Evolutionary conservation across 2,797 vertebrate genomes (phyloP).

Genomic region (Perodicticus potto): DNA sequence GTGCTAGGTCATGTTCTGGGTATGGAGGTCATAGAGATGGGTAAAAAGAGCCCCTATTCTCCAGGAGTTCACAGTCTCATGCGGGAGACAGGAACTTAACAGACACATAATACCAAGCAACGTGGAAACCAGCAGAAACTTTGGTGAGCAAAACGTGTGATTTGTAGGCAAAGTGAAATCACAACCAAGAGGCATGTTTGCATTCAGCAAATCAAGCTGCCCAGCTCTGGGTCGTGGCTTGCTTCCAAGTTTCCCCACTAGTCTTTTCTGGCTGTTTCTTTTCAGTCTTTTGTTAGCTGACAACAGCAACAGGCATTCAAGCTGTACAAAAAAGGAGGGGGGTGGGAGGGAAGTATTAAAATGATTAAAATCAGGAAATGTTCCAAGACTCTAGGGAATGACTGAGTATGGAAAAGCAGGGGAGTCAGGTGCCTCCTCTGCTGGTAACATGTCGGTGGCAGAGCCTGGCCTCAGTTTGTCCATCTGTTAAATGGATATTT

Average conservation of each 20-base stretch:
- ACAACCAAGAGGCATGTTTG: neutral
- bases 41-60: neutral
- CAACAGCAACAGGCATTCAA: neutral
- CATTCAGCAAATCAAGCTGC: neutral
- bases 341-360: neutral
- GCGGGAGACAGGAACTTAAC: neutral
- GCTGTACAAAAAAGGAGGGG: neutral
- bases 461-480: conserved; percentile 14
- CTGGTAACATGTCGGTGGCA: neutral
- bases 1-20: neutral
- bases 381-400: neutral
- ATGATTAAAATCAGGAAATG: neutral
- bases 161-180: neutral
- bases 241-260: neutral
- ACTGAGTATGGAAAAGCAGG: neutral
- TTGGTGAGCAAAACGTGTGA: neutral
- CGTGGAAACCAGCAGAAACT: neutral
- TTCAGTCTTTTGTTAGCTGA: neutral
- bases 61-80: neutral
- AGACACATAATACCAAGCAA: neutral
- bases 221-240: neutral
- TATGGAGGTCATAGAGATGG: neutral
- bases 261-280: neutral
- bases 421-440: fast-evolving
- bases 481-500: neutral